Percentiles rank a stretch among this genome's conserved stretches.
phyloP scores from a whole-genome alignment of 2,113 vertebrate genomes.

The Sprattus sprattus region DNA sequence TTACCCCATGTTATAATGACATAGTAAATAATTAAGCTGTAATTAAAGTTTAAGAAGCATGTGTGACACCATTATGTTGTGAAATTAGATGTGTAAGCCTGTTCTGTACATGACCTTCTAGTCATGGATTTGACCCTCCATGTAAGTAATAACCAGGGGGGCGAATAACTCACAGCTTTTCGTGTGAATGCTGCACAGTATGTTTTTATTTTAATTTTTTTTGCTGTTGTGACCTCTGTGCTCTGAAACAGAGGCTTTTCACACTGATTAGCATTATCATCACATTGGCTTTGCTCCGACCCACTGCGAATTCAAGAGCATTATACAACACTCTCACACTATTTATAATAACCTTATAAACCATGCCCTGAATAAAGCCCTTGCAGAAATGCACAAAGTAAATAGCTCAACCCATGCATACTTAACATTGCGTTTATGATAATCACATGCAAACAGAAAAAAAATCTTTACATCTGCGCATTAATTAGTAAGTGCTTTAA shows the following conservation, averaged over 20 bases:
- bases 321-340: not conserved
- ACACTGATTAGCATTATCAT: conserved; percentile 21
- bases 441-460: not conserved
- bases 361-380: not conserved
- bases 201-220: not conserved
- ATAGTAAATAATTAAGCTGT: not conserved
- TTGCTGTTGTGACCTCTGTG: conserved; percentile 19
- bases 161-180: not conserved
- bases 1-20: not conserved
- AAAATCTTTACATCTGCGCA: not conserved
- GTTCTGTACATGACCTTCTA: not conserved
- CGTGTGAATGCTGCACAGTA: not conserved
- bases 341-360: not conserved
- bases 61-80: conserved; percentile 1
- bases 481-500: not conserved
- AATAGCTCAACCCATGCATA: not conserved
- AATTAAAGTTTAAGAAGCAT: not conserved
- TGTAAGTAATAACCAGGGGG: not conserved
- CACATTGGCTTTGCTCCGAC: not conserved
- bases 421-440: not conserved
- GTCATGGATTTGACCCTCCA: not conserved
- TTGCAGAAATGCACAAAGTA: not conserved
- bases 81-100: conserved; percentile 13
- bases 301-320: not conserved
- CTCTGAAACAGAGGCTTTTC: not conserved